phyloP scores from a whole-genome alignment of 2,888 invertebrate species.

The Prionchulus punctatus region DNA sequence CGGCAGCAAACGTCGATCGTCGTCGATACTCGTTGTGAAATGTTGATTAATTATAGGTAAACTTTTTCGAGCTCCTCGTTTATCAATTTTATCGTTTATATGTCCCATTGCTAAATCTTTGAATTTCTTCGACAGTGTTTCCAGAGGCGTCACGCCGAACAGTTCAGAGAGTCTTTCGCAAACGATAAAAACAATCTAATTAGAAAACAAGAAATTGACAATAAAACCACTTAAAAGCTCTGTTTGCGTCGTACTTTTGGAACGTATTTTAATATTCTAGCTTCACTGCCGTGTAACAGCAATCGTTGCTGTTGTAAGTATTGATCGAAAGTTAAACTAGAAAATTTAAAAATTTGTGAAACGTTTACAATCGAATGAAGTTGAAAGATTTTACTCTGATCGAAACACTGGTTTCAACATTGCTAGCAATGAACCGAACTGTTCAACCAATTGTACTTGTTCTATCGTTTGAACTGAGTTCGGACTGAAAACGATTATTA shows the following conservation, averaged over 20 bases:
- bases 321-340: background rate
- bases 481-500: conserved; percentile 40
- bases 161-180: conserved; percentile 59
- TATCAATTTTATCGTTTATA: too few species aligned
- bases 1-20: too few species aligned
- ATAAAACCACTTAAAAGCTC: background rate
- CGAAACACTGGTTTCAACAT: background rate
- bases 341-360: background rate
- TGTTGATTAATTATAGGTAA: too few species aligned
- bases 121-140: too few species aligned
- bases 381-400: background rate
- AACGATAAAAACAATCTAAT: conserved; percentile 55
- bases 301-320: conserved; percentile 42
- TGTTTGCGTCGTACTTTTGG: conserved; percentile 48
- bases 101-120: too few species aligned
- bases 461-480: conserved; percentile 63
- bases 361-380: background rate
- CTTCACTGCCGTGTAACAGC: conserved; percentile 59
- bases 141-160: conserved; percentile 39
- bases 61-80: too few species aligned
- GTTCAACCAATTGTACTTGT: conserved; percentile 47
- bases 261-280: conserved; percentile 53
- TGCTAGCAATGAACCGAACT: background rate
- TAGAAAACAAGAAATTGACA: background rate
- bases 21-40: too few species aligned